Evolutionary conservation across 2,113 vertebrate genomes (phyloP), one percentile per base, ranked within the genome.

Genomic region (Trichechus manatus): DNA sequence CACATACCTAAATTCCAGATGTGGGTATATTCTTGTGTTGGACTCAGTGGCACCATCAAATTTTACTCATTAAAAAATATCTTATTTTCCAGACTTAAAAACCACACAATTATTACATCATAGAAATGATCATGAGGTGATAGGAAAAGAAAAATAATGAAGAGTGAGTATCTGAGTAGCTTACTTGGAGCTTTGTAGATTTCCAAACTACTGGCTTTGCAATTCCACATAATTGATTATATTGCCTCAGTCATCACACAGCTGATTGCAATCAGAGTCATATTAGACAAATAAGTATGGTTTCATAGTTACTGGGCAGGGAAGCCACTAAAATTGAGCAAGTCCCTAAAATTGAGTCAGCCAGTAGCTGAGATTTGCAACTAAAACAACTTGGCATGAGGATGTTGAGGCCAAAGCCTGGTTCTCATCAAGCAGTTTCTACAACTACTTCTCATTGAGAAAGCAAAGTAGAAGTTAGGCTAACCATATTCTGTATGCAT

Each of bases 151-250:
- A 63, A 36, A 22, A 66, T 11, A 42, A 88, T 22, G 25, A 70
- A 64, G 77, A 87, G 56, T 10, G 39, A 13, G 80, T 6, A 78
- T 33, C 39, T 91, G 23, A 85, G 8, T 61, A 44, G 50, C 78
- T 72, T 72, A 14, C 74, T 59, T 92, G 50, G 66, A 36, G 23
- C 3, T 91, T 91, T 91, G n/a, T 75, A 72, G 89, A 75, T 90
- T 96, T 85, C n/a, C 64, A 87, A 96, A 78, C 31, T 85, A 47
- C 33, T 70, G 22, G 33, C 22, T 93, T 74, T 83, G 17, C 15
- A 50, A 68, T 31, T 50, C 56, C 13, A 19, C 11, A n/a, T 95
- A 29, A 22, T 92, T 53, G 39, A 74, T 83, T 79, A 75, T 50
- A 92, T 80, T 44, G 75, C 27, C 66, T 86, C 20, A 85, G 10